Base-by-base conservation (phyloP, 2,797 vertebrate species). In the Sebastes diploproa region DNA sequence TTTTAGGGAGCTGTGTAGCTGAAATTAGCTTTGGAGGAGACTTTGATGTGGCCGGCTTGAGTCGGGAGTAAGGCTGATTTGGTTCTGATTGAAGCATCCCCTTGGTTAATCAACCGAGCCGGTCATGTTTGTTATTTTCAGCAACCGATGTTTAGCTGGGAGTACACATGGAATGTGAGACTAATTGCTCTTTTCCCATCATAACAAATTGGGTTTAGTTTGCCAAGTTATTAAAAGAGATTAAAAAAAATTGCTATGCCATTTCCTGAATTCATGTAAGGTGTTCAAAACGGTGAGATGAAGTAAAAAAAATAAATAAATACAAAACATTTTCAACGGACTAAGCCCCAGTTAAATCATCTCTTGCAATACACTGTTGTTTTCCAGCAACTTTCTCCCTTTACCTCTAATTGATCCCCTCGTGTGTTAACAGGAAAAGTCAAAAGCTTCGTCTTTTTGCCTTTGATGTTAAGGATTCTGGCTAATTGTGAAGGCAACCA, bases 321-420 rank as follows among this genome's bases (percentile, higher is more conserved):
- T 18, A n/a, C 2, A 6, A 18, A 20, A 56, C 4, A 38, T 72
- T 36, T 67, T 27, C 34, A 59, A 22, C 18, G 54, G 13, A 65
- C 10, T 42, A 30, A 84, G 29, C 27, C 32, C 20, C 34, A 72
- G 30, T 72, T 70, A 62, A 74, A 77, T 85, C 9, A 70, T 34
- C 68, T 61, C 30, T 34, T 50, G 6, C 20, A 58, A 23, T 52
- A n/a, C 20, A 29, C 30, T 50, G 46, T 65, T 85, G 62, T 80
- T 77, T 83, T 66, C 30, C 22, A 78, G 34, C 42, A 77, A 61
- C 69, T 36, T 66, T 68, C 25, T 73, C 7, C 38, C 54, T 76
- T 78, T 67, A 68, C 75, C 62, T 73, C 71, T 89, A 88, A 92
- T 81, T 90, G 80, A 89, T 78, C 78, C 86, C 84, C 62, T 25